Percentiles rank a stretch among this genome's conserved stretches.
Conservation (phyloP, 2,113 vertebrate genomes). For the Dipodomys stephensi region DNA sequence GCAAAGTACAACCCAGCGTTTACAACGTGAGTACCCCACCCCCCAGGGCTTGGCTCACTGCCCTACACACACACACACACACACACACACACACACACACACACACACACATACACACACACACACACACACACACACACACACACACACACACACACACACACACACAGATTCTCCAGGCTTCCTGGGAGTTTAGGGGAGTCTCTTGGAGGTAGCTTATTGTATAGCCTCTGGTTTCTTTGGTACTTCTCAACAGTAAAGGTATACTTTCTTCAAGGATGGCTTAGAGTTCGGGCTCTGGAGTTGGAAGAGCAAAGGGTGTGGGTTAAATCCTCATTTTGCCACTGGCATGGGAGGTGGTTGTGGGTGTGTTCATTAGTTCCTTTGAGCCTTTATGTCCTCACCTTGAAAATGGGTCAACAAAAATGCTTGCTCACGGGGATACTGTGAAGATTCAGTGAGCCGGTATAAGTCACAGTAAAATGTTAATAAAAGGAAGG, state of each 20-base stretch:
- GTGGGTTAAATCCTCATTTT: not conserved
- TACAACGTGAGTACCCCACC: slow-evolving; percentile 94
- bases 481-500: not conserved
- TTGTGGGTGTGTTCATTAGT: not conserved
- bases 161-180: not conserved
- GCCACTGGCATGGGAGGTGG: not conserved
- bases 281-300: not conserved
- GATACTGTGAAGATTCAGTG: not conserved
- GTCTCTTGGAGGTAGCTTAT: not conserved
- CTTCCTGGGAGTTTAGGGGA: not conserved
- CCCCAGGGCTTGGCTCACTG: not conserved
- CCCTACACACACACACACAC: fast-evolving
- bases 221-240: not conserved
- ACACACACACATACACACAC: no score
- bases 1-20: slow-evolving; percentile 99
- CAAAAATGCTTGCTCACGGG: not conserved
- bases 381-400: not conserved
- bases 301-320: not conserved
- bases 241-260: slow-evolving; percentile 14
- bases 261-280: not conserved
- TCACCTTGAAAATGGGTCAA: slow-evolving; percentile 14
- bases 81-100: no score
- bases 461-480: not conserved
- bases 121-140: no score
- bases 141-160: no score